These are phyloP conservation scores for Xylocampa areola DNA, from an alignment of 2,888 invertebrate genomes.

Conservation along the genomic window DNA sequence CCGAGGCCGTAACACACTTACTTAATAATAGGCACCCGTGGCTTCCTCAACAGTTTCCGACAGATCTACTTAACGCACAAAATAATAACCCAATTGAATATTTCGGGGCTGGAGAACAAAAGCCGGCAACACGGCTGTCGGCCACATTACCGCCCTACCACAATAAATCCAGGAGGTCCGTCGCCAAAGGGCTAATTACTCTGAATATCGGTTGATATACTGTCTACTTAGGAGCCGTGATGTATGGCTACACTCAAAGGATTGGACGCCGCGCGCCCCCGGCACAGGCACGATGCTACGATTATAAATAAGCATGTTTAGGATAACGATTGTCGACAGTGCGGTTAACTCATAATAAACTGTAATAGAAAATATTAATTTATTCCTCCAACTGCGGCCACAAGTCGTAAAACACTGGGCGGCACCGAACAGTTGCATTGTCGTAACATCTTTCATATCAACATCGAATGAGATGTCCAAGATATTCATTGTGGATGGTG, in stretches of 20 bases:
- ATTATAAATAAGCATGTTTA: conserved; percentile 88
- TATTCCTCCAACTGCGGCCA: conserved; percentile 31
- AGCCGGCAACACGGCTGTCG: conserved; percentile 87
- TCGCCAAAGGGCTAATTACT: conserved; percentile 89
- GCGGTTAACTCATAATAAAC: conserved; percentile 55
- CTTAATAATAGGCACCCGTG: conserved; percentile 54
- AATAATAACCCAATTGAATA: conserved; percentile 83
- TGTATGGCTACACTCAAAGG: conserved; percentile 87
- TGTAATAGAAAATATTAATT: conserved; percentile 57
- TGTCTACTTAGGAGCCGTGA: conserved; percentile 88
- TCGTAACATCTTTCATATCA: conserved; percentile 67
- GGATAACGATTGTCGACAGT: conserved; percentile 81
- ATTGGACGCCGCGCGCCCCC: conserved; percentile 82
- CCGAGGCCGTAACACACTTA: conserved; percentile 30
- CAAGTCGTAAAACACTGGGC: conserved; percentile 34
- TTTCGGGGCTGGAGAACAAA: conserved; percentile 83
- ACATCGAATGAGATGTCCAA: conserved; percentile 76
- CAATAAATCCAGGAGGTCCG: conserved; percentile 88
- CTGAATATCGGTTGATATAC: conserved; percentile 88
- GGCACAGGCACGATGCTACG: conserved; percentile 75
- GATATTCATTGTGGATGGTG: conserved; percentile 42
- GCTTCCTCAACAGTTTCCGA: conserved; percentile 58
- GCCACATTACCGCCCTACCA: conserved; percentile 86
- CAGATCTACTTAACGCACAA: conserved; percentile 61
- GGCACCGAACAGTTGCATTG: conserved; percentile 37